Conservation (phyloP, 2,113 vertebrate species). For the Saguinus imperator region DNA sequence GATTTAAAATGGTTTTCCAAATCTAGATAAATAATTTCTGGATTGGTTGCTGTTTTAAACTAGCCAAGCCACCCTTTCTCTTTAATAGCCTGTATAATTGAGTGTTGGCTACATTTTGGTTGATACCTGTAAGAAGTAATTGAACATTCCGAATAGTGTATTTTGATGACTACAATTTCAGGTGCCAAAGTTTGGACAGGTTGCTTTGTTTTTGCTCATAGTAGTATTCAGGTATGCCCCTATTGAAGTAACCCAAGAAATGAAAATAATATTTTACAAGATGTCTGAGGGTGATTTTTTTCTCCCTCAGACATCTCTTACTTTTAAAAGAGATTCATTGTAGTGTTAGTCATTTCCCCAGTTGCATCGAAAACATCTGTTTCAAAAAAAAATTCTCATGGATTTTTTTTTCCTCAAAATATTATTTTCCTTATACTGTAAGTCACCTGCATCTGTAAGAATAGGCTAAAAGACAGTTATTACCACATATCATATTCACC, state of each 20-base stretch:
- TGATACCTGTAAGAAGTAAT: conserved; percentile 57
- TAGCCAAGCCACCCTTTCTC: conserved; percentile 49
- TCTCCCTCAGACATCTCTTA: background rate
- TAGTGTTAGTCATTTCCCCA: background rate
- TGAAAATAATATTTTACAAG: background rate
- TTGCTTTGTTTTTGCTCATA: conserved; percentile 13
- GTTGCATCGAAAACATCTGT: background rate
- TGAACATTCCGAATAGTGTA: conserved; percentile 41
- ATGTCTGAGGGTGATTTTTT: background rate
- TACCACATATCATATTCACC: background rate
- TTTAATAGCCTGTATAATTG: conserved; percentile 69
- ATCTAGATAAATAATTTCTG: conserved; percentile 69
- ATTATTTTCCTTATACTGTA: background rate
- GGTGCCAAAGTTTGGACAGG: background rate
- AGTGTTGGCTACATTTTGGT: conserved; percentile 52
- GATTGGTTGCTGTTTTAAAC: conserved; percentile 73
- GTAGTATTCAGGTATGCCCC: background rate
- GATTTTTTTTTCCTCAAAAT: too few species aligned
- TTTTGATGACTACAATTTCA: conserved; percentile 46
- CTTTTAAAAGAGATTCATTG: background rate
- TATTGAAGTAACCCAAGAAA: conserved; percentile 21
- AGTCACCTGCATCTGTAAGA: background rate
- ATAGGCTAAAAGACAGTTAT: background rate
- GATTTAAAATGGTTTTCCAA: conserved; percentile 59
- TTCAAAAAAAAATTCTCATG: background rate